phyloP scores from a whole-genome alignment of 2,113 vertebrate genomes.

The Myiozetetes cayanensis region DNA sequence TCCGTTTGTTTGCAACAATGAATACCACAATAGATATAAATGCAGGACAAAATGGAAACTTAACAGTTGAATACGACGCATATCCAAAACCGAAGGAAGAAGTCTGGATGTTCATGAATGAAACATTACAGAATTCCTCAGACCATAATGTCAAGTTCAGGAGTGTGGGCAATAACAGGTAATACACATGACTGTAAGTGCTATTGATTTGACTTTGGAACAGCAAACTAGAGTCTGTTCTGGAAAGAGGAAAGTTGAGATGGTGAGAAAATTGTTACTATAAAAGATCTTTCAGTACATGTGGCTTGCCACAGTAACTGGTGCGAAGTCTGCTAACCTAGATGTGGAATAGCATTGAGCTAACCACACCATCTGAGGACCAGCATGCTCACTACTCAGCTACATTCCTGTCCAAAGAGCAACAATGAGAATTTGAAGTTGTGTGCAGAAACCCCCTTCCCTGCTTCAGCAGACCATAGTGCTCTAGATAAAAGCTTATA shows the following conservation, averaged over 20 bases:
- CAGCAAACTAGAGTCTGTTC: not conserved
- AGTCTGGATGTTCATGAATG: conserved; percentile 87
- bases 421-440: not conserved
- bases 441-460: not conserved
- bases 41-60: conserved; percentile 85
- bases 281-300: not conserved
- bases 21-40: conserved; percentile 87
- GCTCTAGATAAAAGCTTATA: not conserved
- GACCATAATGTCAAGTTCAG: conserved; percentile 86
- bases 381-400: not conserved
- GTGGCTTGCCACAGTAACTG: not conserved
- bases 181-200: not conserved
- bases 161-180: conserved; percentile 83
- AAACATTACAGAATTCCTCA: conserved; percentile 82
- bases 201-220: not conserved
- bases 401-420: not conserved
- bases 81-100: conserved; percentile 82
- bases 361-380: not conserved
- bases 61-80: conserved; percentile 84
- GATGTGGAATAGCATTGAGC: not conserved
- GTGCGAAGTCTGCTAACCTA: not conserved
- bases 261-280: not conserved
- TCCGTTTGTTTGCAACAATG: conserved; percentile 73
- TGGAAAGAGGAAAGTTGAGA: not conserved
- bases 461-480: not conserved